These are phyloP conservation scores for Anorthoa munda DNA, from an alignment of 2,888 invertebrate genomes.

Conservation along the genomic window DNA sequence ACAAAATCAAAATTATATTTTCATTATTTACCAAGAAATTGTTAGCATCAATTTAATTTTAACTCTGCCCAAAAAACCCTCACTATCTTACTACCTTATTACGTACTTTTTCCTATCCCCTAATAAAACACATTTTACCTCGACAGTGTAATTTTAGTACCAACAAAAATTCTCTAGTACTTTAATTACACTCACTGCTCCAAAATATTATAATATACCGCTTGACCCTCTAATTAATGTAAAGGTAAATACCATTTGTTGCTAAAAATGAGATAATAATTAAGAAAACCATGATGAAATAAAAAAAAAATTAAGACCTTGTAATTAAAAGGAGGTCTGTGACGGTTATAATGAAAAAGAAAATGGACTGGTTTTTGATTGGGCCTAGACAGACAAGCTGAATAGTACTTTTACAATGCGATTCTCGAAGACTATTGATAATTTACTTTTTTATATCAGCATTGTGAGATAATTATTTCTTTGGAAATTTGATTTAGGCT, in stretches of 20 bases:
- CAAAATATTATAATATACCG: slow-evolving; percentile 4
- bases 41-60: too few species aligned
- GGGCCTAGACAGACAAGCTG: background rate
- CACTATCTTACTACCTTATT: too few species aligned
- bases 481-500: too few species aligned
- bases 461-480: too few species aligned
- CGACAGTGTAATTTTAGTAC: background rate
- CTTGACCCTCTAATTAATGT: slow-evolving; percentile 15
- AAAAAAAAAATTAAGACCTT: slow-evolving; percentile 54
- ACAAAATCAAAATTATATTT: too few species aligned
- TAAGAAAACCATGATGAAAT: slow-evolving; percentile 47
- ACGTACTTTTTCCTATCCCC: background rate
- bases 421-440: background rate
- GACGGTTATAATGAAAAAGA: slow-evolving; percentile 41
- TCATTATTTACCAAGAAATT: too few species aligned
- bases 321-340: slow-evolving; percentile 62
- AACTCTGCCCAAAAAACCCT: too few species aligned
- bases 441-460: background rate
- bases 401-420: background rate
- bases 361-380: slow-evolving; percentile 34
- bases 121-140: background rate
- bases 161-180: background rate
- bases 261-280: slow-evolving; percentile 29
- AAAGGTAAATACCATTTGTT: too few species aligned
- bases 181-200: slow-evolving; percentile 16